Conservation (phyloP, 2,888 invertebrate species). For the Phengaris arion region DNA sequence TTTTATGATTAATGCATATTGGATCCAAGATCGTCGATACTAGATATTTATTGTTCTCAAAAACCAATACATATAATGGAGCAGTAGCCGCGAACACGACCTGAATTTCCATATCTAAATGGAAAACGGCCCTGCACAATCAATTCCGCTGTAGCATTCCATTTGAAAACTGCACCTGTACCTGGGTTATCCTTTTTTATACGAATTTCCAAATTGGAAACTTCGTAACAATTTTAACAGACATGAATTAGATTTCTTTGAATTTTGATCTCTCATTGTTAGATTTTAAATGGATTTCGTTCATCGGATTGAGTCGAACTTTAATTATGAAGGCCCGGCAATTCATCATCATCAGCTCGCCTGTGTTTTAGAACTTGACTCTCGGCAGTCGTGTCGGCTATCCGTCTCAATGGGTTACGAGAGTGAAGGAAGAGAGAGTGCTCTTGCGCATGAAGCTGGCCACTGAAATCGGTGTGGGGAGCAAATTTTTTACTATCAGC, state of each 20-base stretch:
- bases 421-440: no score
- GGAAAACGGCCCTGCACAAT: slow-evolving; percentile 73
- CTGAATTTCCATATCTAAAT: slow-evolving; percentile 76
- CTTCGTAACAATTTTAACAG: slow-evolving; percentile 3
- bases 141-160: slow-evolving; percentile 71
- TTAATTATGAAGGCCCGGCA: neutral
- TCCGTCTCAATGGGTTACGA: no score
- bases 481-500: no score
- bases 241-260: slow-evolving; percentile 22
- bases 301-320: neutral
- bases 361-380: no score
- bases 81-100: slow-evolving; percentile 61
- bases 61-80: slow-evolving; percentile 41
- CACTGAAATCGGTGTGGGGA: no score
- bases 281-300: neutral
- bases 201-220: slow-evolving; percentile 34
- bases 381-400: no score
- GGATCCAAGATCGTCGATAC: slow-evolving; percentile 1
- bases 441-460: no score
- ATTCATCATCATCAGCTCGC: neutral
- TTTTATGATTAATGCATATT: slow-evolving; percentile 6
- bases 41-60: slow-evolving; percentile 34
- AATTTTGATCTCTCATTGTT: slow-evolving; percentile 2
- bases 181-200: slow-evolving; percentile 49
- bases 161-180: slow-evolving; percentile 74